These are phyloP conservation scores for Diplogasteroides magnus DNA, from an alignment of 1,140 invertebrate genomes.

Conservation along the genomic window DNA sequence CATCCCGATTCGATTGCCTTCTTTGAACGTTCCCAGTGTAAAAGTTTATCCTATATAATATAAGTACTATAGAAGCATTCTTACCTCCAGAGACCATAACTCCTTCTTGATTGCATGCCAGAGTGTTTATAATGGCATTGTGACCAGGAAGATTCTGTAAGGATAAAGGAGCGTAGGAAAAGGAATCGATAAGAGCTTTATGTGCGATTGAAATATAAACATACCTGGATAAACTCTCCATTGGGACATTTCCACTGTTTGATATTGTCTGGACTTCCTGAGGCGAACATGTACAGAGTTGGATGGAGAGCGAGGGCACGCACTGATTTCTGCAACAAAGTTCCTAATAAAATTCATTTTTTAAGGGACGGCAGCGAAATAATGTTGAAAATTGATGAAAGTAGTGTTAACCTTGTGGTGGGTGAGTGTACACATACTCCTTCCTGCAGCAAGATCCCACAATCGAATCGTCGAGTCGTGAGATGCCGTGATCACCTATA, in stretches of 20 bases:
- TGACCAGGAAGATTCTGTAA: slow-evolving; percentile 95
- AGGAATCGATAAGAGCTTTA: background rate
- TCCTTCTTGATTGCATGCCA: slow-evolving; percentile 85
- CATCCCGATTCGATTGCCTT: no score
- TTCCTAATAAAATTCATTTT: background rate
- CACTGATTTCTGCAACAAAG: slow-evolving; percentile 72
- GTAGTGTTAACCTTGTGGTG: slow-evolving; percentile 77
- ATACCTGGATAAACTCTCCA: slow-evolving; percentile 72
- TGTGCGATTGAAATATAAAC: no score
- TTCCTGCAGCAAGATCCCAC: slow-evolving; percentile 94
- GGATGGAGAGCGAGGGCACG: slow-evolving; percentile 85
- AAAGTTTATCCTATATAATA: no score
- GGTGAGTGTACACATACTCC: slow-evolving; percentile 85
- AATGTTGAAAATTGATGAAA: no score
- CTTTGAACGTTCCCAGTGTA: no score
- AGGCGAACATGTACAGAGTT: slow-evolving; percentile 88
- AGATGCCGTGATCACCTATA: slow-evolving; percentile 64
- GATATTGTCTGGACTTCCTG: slow-evolving; percentile 94
- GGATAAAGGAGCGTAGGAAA: background rate
- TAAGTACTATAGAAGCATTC: background rate
- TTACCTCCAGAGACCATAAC: slow-evolving; percentile 88
- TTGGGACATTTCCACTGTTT: slow-evolving; percentile 99
- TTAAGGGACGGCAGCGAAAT: no score
- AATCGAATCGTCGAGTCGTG: slow-evolving; percentile 74
- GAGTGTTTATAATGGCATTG: slow-evolving; percentile 92